These are phyloP conservation scores for Drosophila macrospina DNA, from an alignment of 2,888 invertebrate genomes.

Conservation along the genomic window DNA sequence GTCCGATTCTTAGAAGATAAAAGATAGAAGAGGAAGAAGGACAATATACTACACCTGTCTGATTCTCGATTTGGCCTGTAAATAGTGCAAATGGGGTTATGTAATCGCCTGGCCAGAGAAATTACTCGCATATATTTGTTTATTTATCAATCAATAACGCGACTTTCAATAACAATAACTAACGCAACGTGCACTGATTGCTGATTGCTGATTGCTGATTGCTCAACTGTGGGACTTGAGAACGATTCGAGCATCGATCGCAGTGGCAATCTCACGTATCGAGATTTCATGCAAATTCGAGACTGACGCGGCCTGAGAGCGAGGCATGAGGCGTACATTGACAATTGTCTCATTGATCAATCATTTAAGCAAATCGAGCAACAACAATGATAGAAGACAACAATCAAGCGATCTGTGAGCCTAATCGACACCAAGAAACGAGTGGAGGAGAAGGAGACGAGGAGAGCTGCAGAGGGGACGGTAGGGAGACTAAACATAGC, in stretches of 20 bases:
- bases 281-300: slow-evolving; percentile 75
- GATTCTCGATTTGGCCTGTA: neutral
- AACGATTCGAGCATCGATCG: slow-evolving; percentile 1
- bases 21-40: no score
- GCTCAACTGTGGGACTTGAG: slow-evolving; percentile 42
- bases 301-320: slow-evolving; percentile 42
- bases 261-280: slow-evolving; percentile 10
- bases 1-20: no score
- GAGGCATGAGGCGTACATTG: slow-evolving; percentile 30
- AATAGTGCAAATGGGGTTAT: slow-evolving; percentile 40
- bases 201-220: no score
- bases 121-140: slow-evolving; percentile 33
- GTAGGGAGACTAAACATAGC: slow-evolving; percentile 22
- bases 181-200: slow-evolving; percentile 51
- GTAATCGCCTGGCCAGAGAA: slow-evolving; percentile 45
- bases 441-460: neutral
- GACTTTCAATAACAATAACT: slow-evolving; percentile 42
- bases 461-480: no score
- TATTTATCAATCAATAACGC: slow-evolving; percentile 68
- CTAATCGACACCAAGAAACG: slow-evolving; percentile 70
- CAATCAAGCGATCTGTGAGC: slow-evolving; percentile 81
- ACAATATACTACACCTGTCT: neutral
- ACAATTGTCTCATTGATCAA: slow-evolving; percentile 83
- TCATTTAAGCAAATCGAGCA: slow-evolving; percentile 77
- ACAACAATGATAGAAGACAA: slow-evolving; percentile 31